Percentiles rank a stretch among this genome's conserved stretches.
phyloP scores from a whole-genome alignment of 2,797 vertebrate genomes.

The Muscicapa striata region DNA sequence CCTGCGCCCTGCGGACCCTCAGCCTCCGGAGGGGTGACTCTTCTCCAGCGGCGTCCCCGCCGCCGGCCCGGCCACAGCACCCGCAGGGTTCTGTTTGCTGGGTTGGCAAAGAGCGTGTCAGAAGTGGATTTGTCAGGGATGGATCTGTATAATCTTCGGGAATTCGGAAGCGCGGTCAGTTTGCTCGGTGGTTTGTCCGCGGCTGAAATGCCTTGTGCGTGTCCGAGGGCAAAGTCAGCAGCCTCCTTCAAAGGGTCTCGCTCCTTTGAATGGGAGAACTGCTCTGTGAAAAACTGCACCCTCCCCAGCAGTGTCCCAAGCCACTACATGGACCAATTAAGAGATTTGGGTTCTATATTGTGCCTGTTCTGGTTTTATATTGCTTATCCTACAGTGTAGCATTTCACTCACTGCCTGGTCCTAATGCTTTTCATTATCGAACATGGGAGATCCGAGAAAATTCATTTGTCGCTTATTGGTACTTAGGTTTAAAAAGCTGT shows the following conservation, averaged over 20 bases:
- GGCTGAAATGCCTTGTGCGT: background rate
- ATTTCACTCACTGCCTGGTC: background rate
- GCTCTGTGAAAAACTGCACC: background rate
- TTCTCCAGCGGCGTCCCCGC: background rate
- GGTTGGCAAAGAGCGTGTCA: background rate
- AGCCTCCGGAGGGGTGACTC: background rate
- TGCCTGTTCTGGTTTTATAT: background rate
- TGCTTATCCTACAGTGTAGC: background rate
- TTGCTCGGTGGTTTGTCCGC: background rate
- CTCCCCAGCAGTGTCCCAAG: background rate
- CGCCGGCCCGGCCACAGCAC: background rate
- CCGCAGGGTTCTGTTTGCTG: background rate
- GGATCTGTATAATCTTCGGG: background rate
- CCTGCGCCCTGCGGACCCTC: background rate
- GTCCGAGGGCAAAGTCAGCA: background rate
- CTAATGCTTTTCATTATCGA: background rate
- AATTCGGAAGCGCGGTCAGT: background rate
- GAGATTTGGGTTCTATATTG: accelerated
- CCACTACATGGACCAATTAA: accelerated
- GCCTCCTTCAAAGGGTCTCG: background rate
- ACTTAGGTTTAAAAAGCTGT: background rate
- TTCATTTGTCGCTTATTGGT: background rate
- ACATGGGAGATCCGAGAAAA: background rate
- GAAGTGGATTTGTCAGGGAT: background rate
- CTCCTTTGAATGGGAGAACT: background rate